Conservation (phyloP, 2,113 vertebrate genomes). For the Otus sunia region DNA sequence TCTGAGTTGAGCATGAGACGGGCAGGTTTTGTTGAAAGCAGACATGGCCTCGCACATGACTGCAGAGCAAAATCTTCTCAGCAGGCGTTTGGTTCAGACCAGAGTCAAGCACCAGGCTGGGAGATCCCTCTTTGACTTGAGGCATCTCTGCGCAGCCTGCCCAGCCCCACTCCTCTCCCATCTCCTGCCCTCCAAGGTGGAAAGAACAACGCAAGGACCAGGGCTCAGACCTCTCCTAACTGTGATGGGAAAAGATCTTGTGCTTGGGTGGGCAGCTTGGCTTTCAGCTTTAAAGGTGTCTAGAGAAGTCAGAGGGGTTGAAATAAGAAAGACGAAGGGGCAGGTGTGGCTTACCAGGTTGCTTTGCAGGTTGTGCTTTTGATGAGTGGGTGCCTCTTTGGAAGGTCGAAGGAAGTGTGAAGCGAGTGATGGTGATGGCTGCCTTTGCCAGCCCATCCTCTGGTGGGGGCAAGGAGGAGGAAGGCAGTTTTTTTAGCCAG, state of each 20-base stretch:
- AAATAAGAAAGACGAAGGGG: neutral
- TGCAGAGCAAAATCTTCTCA: neutral
- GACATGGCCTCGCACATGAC: fast-evolving
- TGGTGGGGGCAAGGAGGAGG: neutral
- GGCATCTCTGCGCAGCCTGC: neutral
- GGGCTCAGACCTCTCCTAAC: neutral
- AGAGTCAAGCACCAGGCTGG: neutral
- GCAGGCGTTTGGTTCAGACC: neutral
- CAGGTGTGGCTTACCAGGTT: slow-evolving; percentile 2
- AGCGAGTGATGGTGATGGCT: neutral
- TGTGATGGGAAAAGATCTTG: fast-evolving
- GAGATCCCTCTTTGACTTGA: neutral
- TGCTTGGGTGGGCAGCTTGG: slow-evolving; percentile 4
- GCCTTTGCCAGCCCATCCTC: neutral
- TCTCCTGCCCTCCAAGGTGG: fast-evolving
- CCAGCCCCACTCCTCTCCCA: neutral
- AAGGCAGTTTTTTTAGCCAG: slow-evolving; percentile 3
- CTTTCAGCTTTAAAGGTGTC: neutral
- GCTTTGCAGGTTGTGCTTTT: slow-evolving; percentile 31
- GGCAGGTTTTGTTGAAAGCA: neutral
- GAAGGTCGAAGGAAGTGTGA: slow-evolving; percentile 29
- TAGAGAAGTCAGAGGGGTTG: neutral
- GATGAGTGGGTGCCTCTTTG: neutral
- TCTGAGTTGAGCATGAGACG: neutral
- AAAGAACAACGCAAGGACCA: neutral